phyloP scores from a whole-genome alignment of 2,797 vertebrate genomes.

The Avahi laniger region DNA sequence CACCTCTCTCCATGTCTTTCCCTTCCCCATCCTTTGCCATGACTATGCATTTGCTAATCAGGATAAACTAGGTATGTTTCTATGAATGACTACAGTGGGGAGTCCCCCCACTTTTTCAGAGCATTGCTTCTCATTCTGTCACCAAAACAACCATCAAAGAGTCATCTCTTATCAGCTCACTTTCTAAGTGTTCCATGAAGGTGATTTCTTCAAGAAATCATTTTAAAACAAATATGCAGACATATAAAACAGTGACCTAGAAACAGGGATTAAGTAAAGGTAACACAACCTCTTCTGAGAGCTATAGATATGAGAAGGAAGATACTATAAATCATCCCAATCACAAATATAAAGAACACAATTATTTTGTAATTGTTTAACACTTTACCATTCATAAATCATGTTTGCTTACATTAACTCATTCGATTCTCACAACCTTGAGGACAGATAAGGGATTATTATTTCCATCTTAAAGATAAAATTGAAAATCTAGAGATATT shows the following conservation, averaged over 20 bases:
- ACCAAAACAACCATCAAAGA: neutral
- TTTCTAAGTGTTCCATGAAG: neutral
- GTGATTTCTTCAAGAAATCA: neutral
- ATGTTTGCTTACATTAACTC: neutral
- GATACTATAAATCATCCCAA: neutral
- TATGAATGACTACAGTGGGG: neutral
- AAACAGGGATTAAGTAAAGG: neutral
- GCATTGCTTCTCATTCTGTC: neutral
- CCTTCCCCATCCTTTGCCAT: neutral
- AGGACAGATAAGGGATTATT: neutral
- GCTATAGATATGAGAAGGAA: neutral
- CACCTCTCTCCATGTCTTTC: neutral
- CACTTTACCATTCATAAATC: fast-evolving
- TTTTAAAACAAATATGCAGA: neutral
- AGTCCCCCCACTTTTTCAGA: neutral
- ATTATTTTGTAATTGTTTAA: neutral
- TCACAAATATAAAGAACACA: neutral
- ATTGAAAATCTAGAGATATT: neutral
- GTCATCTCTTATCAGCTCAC: neutral
- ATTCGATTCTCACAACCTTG: neutral
- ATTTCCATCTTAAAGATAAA: constrained; percentile 31
- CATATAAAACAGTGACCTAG: neutral
- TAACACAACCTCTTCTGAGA: neutral
- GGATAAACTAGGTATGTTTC: neutral
- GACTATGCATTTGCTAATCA: neutral